Conservation (phyloP, 2,797 vertebrate genomes). For the Peromyscus attwateri region DNA sequence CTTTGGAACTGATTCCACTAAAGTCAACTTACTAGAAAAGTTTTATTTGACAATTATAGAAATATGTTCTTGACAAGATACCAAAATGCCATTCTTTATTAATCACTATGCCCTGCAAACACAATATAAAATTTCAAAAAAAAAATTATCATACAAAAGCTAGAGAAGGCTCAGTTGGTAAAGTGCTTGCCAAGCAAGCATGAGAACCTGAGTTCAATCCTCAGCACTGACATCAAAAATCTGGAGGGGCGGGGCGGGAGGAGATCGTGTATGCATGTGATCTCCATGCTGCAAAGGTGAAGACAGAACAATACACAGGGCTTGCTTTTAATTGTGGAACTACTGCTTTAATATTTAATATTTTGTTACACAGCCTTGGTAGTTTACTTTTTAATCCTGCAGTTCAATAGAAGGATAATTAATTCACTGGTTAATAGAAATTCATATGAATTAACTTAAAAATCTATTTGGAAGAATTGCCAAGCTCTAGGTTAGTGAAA, state of each 20-base stretch:
- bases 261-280: neutral
- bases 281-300: neutral
- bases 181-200: neutral
- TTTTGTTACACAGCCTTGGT: neutral
- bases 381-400: neutral
- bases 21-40: conserved; percentile 54
- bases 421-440: neutral
- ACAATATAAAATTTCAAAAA: conserved; percentile 28
- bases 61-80: conserved; percentile 33
- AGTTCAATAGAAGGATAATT: neutral
- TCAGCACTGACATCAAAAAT: neutral
- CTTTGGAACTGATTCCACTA: conserved; percentile 10
- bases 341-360: neutral
- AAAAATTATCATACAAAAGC: neutral
- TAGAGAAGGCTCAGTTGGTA: neutral
- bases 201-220: neutral
- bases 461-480: neutral
- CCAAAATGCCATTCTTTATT: conserved; percentile 24
- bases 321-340: neutral
- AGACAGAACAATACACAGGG: neutral
- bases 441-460: neutral
- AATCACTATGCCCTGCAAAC: neutral
- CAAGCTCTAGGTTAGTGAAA: neutral
- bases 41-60: conserved; percentile 23
- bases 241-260: neutral